Evolutionary conservation across 2,113 vertebrate species (phyloP).

Genomic region (Pelecanoides urinatrix): DNA sequence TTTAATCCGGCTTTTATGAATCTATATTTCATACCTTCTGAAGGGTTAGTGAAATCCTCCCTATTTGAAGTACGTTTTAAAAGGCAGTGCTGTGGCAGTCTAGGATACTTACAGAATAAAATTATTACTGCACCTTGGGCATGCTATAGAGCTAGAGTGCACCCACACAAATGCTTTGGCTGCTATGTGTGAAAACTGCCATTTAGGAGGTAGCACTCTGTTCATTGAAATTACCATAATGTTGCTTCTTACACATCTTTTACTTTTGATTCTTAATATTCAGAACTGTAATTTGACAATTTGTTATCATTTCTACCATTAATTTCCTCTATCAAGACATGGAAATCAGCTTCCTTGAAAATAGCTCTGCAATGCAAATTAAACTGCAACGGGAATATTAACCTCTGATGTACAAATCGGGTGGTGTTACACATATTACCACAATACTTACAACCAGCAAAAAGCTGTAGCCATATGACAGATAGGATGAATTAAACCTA

Average conservation of each 20-base stretch:
- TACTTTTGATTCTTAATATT: background rate
- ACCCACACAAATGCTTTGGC: background rate
- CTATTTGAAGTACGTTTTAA: background rate
- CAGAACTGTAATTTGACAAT: background rate
- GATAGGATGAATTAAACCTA: background rate
- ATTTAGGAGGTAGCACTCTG: background rate
- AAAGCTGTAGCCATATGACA: background rate
- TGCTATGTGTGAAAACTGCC: background rate
- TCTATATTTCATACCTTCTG: background rate
- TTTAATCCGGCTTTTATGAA: constrained; percentile 15
- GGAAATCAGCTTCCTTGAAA: background rate
- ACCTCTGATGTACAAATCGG: background rate
- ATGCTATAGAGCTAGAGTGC: background rate
- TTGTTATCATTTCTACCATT: background rate
- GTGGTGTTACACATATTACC: background rate
- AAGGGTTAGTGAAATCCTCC: background rate
- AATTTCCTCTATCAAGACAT: background rate
- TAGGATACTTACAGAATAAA: background rate
- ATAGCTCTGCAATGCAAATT: background rate
- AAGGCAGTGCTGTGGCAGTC: background rate
- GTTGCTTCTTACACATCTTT: background rate
- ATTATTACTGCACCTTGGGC: background rate
- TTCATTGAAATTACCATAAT: background rate
- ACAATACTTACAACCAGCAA: background rate
- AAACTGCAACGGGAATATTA: background rate